Evolutionary conservation across 2,888 invertebrate species (phyloP).

Genomic region (Phengaris arion): DNA sequence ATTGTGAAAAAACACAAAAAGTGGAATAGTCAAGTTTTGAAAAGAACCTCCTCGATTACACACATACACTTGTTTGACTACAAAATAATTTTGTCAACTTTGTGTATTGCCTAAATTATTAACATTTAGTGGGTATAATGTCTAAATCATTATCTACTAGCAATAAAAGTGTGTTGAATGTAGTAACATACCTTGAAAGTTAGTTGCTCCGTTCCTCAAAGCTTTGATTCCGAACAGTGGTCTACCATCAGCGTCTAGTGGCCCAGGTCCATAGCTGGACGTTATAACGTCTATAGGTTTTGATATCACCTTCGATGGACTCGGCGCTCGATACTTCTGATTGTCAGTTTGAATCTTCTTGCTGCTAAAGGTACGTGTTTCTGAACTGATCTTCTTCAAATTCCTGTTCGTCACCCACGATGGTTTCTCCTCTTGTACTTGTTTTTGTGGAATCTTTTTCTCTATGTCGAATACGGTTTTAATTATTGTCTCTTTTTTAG

Average conservation of each 20-base stretch:
- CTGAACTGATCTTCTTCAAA: conserved; percentile 75
- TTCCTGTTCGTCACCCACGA: conserved; percentile 82
- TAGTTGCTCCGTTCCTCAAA: conserved; percentile 80
- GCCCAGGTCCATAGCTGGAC: conserved; percentile 90
- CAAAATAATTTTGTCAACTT: no score
- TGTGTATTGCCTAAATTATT: no score
- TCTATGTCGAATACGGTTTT: conserved; percentile 58
- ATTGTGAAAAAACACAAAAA: no score
- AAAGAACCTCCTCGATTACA: no score
- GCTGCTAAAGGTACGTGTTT: conserved; percentile 59
- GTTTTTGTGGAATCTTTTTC: conserved; percentile 58
- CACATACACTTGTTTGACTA: no score
- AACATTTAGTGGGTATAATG: no score
- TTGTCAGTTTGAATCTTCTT: conserved; percentile 67
- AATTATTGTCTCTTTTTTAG: conserved; percentile 57
- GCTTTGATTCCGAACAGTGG: conserved; percentile 90
- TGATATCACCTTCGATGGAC: conserved; percentile 62
- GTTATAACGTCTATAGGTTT: conserved; percentile 84
- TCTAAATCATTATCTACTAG: no score
- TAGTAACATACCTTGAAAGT: conserved; percentile 80
- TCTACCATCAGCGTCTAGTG: conserved; percentile 87
- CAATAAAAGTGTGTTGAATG: neutral
- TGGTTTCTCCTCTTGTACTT: conserved; percentile 76
- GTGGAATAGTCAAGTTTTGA: no score
- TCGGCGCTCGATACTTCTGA: conserved; percentile 61